Base-by-base conservation (phyloP, 2,113 vertebrate genomes). In the Boulengeromyrus knoepffleri region DNA sequence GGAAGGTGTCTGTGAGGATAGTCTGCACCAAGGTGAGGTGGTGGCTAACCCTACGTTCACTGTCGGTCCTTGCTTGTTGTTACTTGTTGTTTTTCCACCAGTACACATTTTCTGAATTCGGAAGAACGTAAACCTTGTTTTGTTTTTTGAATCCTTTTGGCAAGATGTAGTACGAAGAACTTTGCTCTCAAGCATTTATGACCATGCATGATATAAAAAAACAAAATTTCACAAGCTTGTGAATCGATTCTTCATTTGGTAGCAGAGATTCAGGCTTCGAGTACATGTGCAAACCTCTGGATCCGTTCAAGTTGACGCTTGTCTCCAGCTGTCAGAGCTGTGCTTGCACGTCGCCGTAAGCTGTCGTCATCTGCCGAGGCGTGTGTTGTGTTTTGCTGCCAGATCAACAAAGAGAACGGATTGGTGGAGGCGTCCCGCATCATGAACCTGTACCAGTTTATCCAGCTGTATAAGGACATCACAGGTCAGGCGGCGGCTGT, bases 401-500 rank as follows among this genome's bases (percentile, higher is more conserved):
- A 99, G 99, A 99, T 99, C 94, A 99, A 99, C 94, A 99, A 99
- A 93, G 97, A 96, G 91, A 97, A 91, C 31, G 99, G 97, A 36
- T 95, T 96, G 90, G 95, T 99, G 92, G 99, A 99, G 94, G 97
- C 97, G 10, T 98, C 98, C 0, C 96, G 98, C 85, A 98, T 99
- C 94, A 97, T 99, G 98, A 99, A 99, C 94, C 95, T 99, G 52
- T 99, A 99, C 95, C 99, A 99, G 95, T 99, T 99, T 93, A 95
- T 97, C 93, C 98, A 99, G 90, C 97, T 99, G 86, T 99, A 99
- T 94, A 97, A 96, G 89, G 99, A 99, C 92, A 96, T 99, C 94
- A 99, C 97, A 91, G 97, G 96, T 92, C 98, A 99, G 94, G 98
- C 99, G 15, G 95, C 96, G 7, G 97, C 97, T 91, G 97, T 98